A percentile compares a stretch with the other conserved stretches of the same genome.
phyloP scores from a whole-genome alignment of 2,113 vertebrate species.

The Synodontis membranacea region DNA sequence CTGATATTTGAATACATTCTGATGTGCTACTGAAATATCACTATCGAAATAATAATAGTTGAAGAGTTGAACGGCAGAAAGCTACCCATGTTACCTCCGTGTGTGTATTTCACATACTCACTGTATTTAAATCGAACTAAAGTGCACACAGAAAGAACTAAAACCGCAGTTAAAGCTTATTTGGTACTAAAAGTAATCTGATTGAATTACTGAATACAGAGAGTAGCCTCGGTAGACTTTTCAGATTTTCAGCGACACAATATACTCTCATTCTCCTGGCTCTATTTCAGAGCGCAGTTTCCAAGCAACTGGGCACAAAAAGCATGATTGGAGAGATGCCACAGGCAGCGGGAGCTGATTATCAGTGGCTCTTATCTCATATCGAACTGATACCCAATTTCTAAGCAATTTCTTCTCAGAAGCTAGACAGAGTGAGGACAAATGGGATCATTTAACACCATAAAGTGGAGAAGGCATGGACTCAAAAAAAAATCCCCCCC shows the following conservation, averaged over 20 bases:
- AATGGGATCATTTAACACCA: constrained; percentile 48
- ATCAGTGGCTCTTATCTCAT: constrained; percentile 46
- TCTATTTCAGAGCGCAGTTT: constrained; percentile 47
- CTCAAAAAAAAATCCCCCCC: too few relatives aligned
- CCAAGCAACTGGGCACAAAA: constrained; percentile 55
- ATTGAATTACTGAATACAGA: constrained; percentile 33
- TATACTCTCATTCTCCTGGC: constrained; percentile 32
- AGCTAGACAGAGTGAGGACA: constrained; percentile 29
- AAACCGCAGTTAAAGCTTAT: constrained; percentile 11
- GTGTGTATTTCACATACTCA: constrained; percentile 1
- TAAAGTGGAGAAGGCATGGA: constrained; percentile 16
- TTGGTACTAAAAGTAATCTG: constrained; percentile 29
- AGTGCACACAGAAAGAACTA: constrained; percentile 13
- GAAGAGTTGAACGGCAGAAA: background rate
- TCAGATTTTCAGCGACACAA: constrained; percentile 34
- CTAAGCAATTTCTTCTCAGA: constrained; percentile 41
- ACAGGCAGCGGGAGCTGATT: constrained; percentile 42
- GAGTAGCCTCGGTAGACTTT: constrained; percentile 34
- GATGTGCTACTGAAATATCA: background rate
- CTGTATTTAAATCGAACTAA: constrained; percentile 1
- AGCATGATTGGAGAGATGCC: constrained; percentile 48
- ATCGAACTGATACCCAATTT: constrained; percentile 49
- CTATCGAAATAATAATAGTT: background rate
- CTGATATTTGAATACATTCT: background rate
- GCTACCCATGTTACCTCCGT: background rate